Evolutionary conservation across 2,797 vertebrate species (phyloP), one percentile per base, ranked within the genome.

Genomic region (Girardinus metallicus): DNA sequence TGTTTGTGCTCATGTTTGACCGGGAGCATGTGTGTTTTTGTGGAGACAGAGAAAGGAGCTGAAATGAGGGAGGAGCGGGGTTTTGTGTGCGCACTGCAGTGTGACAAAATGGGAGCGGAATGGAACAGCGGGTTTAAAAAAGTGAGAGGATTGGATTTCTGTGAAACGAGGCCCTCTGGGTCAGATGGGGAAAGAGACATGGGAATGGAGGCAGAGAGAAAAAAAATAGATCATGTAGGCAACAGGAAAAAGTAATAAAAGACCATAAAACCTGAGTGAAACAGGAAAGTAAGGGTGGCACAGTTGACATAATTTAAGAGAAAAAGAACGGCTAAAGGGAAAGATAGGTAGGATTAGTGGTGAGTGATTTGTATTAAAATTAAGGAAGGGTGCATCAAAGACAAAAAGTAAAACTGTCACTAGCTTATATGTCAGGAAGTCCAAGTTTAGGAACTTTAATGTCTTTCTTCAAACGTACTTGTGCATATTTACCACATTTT

Each of bases 101-200:
- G 91, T 94, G 93, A 93, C 93, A 94, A 92, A 95, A 94, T 91
- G 91, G 88, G 84, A 92, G 88, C 90, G 91, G 92, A 94, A 93
- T 93, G 90, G 92, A 95, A 95, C 90, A 93, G 92, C 87, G 78
- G 92, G 84, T 95, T 92, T 92, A 80, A 90, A 93, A 92, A 91
- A 89, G 83, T 85, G 87, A 92, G 87, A 82, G 91, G 92, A 95
- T 95, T 95, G 90, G 91, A 94, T 95, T 94, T 92, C 83, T 70
- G 87, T 82, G 73, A 88, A 92, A 92, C 89, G 85, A 77, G 66
- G 85, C 87, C 93, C 90, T 88, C 84, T 90, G 92, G 93, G 91
- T 93, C 89, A 93, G 86, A 75, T 74, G 83, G 81, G 68, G 78
- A 86, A 60, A 79, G 82, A 79, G 76, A 88, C 83, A 75, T 36